Percentiles rank a stretch among this genome's conserved stretches.
Evolutionary conservation across 2,113 vertebrate genomes (phyloP).

Genomic region (Scalopus aquaticus): DNA sequence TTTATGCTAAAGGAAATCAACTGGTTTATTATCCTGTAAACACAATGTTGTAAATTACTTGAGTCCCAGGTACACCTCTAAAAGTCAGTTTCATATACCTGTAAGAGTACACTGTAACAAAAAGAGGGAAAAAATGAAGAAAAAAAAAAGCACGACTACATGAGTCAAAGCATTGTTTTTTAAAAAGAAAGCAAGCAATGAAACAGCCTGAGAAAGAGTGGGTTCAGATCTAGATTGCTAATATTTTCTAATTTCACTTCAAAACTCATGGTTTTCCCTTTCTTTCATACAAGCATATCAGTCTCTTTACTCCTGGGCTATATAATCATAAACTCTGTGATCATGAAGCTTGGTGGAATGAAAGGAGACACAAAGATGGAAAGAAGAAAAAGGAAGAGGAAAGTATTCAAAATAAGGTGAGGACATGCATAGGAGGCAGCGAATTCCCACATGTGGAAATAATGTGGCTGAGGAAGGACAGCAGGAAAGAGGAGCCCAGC

Average conservation of each 20-base stretch:
- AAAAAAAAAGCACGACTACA: background rate
- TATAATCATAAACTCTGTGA: background rate
- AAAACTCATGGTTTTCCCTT: background rate
- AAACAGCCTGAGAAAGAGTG: background rate
- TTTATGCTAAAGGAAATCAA: background rate
- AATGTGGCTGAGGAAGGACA: background rate
- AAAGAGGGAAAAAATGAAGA: background rate
- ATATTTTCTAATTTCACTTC: background rate
- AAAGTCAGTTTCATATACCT: slow-evolving; percentile 16
- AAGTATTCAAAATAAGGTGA: background rate
- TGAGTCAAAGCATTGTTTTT: background rate
- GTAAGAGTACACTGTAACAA: background rate
- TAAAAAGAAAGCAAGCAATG: background rate
- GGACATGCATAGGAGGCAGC: background rate
- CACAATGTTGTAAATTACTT: background rate
- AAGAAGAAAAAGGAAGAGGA: background rate
- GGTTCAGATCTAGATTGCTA: background rate
- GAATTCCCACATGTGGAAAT: background rate
- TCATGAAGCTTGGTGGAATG: background rate
- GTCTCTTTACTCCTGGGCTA: background rate
- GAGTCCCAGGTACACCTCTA: background rate
- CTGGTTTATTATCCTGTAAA: background rate
- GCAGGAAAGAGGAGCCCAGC: fast-evolving
- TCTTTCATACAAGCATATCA: background rate
- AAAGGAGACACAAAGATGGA: background rate